Evolutionary conservation across 1,140 invertebrate species (phyloP).

Genomic region (Notospermus geniculatus): DNA sequence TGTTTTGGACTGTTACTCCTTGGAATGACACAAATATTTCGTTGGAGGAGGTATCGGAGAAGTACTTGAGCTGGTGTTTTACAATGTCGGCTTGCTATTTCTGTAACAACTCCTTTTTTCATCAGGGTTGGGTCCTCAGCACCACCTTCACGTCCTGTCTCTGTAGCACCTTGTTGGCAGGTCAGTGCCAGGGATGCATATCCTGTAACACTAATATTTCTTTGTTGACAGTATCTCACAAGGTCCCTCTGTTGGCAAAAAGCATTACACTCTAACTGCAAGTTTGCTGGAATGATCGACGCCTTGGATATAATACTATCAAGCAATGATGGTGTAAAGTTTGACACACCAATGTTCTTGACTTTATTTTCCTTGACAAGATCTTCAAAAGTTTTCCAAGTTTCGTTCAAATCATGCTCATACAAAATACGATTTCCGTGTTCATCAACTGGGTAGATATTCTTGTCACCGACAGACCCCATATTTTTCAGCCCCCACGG

Average conservation of each 20-base stretch:
- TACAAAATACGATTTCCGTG: constrained; percentile 25
- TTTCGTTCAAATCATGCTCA: constrained; percentile 29
- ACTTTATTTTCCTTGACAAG: constrained; percentile 67
- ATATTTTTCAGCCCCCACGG: constrained; percentile 36
- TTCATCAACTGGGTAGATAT: constrained; percentile 20
- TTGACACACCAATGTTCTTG: constrained; percentile 81
- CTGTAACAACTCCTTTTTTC: constrained; percentile 65
- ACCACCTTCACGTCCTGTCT: neutral
- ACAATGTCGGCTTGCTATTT: constrained; percentile 67
- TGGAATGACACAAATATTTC: constrained; percentile 74
- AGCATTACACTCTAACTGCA: constrained; percentile 82
- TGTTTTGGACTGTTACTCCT: constrained; percentile 75
- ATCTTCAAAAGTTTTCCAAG: constrained; percentile 70
- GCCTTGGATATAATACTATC: constrained; percentile 66
- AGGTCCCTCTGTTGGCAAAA: constrained; percentile 78
- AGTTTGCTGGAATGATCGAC: constrained; percentile 71
- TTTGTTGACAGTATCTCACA: constrained; percentile 67
- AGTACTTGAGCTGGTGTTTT: constrained; percentile 78
- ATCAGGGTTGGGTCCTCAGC: constrained; percentile 45
- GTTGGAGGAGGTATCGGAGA: constrained; percentile 71
- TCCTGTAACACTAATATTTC: constrained; percentile 70
- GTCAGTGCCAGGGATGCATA: constrained; percentile 75
- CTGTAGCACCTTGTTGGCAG: constrained; percentile 34
- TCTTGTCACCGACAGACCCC: constrained; percentile 20
- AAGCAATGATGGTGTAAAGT: constrained; percentile 82